Conservation (phyloP, 2,113 vertebrate species). For the Cyanoliseus patagonus region DNA sequence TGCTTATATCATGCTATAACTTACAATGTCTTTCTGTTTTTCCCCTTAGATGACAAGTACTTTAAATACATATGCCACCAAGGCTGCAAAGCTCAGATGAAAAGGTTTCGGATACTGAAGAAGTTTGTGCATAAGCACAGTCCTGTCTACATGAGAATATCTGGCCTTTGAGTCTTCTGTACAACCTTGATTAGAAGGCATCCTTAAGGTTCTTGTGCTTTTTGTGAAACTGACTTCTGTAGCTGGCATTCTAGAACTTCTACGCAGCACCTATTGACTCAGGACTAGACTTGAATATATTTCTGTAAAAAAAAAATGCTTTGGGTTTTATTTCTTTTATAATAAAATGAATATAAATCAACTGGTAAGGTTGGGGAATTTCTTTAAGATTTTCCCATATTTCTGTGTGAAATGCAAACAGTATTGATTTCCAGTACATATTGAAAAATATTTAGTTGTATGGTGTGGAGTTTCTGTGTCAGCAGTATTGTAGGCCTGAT, state of each 20-base stretch:
- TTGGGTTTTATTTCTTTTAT: slow-evolving; percentile 21
- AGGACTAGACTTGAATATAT: background rate
- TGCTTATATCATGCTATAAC: background rate
- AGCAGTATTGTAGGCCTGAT: background rate
- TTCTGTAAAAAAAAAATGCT: background rate
- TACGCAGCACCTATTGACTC: background rate
- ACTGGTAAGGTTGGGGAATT: background rate
- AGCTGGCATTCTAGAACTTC: background rate
- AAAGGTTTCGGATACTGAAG: slow-evolving; percentile 70
- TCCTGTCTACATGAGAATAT: background rate
- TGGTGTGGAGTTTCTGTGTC: background rate
- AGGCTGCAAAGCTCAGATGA: slow-evolving; percentile 57
- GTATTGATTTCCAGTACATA: background rate
- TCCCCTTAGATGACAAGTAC: slow-evolving; percentile 72
- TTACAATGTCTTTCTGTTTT: background rate
- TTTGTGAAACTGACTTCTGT: background rate
- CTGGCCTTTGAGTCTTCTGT: background rate
- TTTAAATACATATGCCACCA: slow-evolving; percentile 71
- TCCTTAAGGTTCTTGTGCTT: background rate
- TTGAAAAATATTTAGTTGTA: background rate
- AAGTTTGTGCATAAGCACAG: slow-evolving; percentile 71
- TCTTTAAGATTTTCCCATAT: background rate
- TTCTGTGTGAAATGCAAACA: background rate
- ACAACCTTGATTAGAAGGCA: background rate
- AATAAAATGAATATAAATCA: slow-evolving; percentile 33